phyloP scores from a whole-genome alignment of 2,113 vertebrate species.

The Gnathonemus longibarbis region DNA sequence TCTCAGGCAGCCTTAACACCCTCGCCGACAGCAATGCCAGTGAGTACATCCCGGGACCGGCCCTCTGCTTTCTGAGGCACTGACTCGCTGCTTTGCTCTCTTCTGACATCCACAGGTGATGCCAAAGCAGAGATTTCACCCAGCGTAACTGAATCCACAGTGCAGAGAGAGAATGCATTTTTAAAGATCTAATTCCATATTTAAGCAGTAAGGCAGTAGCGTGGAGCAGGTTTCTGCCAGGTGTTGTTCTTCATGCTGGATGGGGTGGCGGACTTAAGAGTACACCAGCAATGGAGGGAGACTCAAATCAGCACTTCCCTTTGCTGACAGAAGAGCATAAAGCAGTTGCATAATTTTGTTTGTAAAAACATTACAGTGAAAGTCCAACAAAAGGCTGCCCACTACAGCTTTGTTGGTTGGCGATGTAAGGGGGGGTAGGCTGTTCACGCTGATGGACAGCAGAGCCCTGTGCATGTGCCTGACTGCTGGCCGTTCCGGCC shows the following conservation, averaged over 20 bases:
- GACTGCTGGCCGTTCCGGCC: not conserved
- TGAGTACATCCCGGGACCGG: slow-evolving; percentile 52
- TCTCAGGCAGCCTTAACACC: slow-evolving; percentile 86
- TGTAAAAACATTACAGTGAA: not conserved
- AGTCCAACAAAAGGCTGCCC: not conserved
- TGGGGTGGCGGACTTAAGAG: not conserved
- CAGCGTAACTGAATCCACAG: not conserved
- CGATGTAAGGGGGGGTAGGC: not conserved
- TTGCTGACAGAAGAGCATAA: not conserved
- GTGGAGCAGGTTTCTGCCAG: not conserved
- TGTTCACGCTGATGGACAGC: not conserved
- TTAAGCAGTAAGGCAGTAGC: not conserved
- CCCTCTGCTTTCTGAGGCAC: not conserved
- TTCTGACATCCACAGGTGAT: not conserved
- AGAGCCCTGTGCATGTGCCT: not conserved
- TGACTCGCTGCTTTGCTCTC: not conserved
- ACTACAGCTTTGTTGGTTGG: not conserved
- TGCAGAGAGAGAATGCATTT: not conserved
- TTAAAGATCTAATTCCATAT: not conserved
- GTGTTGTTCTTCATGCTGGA: not conserved
- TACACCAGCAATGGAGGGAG: not conserved
- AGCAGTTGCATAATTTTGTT: not conserved
- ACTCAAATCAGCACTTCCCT: not conserved
- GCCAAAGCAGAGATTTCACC: not conserved
- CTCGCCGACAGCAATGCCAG: slow-evolving; percentile 86